Evolutionary conservation across 1,140 invertebrate species (phyloP).

Genomic region (Zophobas atratus): DNA sequence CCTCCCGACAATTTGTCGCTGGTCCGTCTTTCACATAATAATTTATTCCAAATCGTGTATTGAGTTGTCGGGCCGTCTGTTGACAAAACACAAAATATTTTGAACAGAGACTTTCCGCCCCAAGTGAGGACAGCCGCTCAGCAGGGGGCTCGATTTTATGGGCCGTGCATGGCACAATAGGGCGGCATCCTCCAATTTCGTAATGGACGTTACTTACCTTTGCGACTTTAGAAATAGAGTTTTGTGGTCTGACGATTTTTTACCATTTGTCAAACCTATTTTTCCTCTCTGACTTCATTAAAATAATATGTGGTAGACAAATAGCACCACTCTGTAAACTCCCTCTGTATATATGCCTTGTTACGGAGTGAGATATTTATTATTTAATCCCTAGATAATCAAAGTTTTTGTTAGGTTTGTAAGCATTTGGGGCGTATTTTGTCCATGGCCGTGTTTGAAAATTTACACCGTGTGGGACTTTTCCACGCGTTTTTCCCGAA

Average conservation of each 20-base stretch:
- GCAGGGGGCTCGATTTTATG: conserved; percentile 28
- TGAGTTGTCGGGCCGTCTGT: not conserved
- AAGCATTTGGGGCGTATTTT: not conserved
- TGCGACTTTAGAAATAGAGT: not conserved
- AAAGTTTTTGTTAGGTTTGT: not conserved
- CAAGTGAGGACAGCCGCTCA: conserved; percentile 15
- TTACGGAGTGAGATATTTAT: not conserved
- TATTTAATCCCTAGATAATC: conserved; percentile 26
- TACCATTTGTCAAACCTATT: not conserved
- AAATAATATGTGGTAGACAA: conserved; percentile 22
- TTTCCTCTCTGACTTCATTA: conserved; percentile 25
- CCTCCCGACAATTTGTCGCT: not conserved
- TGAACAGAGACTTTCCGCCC: conserved; percentile 9
- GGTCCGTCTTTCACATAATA: not conserved
- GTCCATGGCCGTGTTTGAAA: too few relatives aligned
- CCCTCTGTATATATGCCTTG: not conserved
- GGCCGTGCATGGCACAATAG: conserved; percentile 28
- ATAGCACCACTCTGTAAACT: conserved; percentile 31
- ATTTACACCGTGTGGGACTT: too few relatives aligned
- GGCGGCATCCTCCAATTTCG: conserved; percentile 26
- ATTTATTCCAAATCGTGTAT: conserved; percentile 19
- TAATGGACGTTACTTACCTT: conserved; percentile 25
- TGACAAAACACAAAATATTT: conserved; percentile 7
- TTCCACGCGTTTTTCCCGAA: not conserved
- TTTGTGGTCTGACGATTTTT: conserved; percentile 4